Evolutionary conservation across 2,797 vertebrate genomes (phyloP).

Genomic region (Botia almorhae): DNA sequence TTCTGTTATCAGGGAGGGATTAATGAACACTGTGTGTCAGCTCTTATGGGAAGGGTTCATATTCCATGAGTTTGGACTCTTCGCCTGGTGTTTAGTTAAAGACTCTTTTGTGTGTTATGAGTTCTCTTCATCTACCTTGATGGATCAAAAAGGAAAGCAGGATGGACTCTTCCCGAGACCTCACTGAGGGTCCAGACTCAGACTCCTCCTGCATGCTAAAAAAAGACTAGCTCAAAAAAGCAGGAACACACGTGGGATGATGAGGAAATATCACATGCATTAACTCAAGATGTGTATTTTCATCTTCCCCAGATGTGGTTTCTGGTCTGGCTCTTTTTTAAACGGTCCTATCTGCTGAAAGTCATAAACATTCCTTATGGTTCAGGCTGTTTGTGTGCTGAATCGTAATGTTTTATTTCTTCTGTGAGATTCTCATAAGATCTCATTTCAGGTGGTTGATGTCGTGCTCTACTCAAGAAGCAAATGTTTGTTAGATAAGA

Average conservation of each 20-base stretch:
- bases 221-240: conserved; percentile 38
- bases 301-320: background rate
- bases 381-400: background rate
- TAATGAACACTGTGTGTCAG: conserved; percentile 44
- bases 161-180: background rate
- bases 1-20: conserved; percentile 15
- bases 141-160: conserved; percentile 15
- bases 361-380: background rate
- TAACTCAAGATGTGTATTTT: background rate
- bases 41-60: conserved; percentile 54
- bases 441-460: too few species aligned
- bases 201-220: conserved; percentile 31
- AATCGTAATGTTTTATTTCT: too few species aligned
- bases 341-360: background rate
- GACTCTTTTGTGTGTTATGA: conserved; percentile 36
- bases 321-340: background rate
- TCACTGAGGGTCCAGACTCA: background rate
- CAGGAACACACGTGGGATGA: background rate
- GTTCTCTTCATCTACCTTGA: conserved; percentile 10
- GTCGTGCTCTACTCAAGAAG: too few species aligned
- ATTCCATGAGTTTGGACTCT: conserved; percentile 61
- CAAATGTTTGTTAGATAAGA: too few species aligned
- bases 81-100: conserved; percentile 37
- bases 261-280: conserved; percentile 9
- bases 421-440: too few species aligned